Base-by-base conservation (phyloP, 2,888 invertebrate species). In the Cephalotes varians region DNA sequence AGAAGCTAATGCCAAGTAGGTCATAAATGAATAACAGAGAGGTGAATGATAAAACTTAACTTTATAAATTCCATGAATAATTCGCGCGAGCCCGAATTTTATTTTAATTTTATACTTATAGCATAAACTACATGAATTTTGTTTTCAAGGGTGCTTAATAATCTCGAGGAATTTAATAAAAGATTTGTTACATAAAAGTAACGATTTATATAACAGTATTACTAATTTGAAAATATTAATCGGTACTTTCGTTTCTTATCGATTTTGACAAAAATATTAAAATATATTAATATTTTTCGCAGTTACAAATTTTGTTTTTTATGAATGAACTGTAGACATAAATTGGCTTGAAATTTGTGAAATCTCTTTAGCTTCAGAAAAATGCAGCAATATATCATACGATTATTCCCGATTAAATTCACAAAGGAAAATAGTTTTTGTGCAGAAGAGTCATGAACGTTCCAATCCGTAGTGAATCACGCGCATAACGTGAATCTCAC, bases 51-150 rank as follows among this genome's bases (percentile, higher is more conserved):
- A 31, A 47, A 77, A 21, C 15, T 12, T 56, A 67, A 65, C 28
- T 54, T 77, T 67, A 21, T 67, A 77, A 67, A 67, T 67, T 28
- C 49, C 21, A 54, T 21, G 18, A 10, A 54, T 54, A 54, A 21
- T 25, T 76, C 18, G 18, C 54, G 15, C 54, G n/a, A 65, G 15
- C 1, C 31, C 15, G 67, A n/a, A n/a, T n/a, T n/a, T 40, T 31
- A 67, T 65, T n/a, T n/a, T 76, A 76, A 76, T 77, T 67, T 67
- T 77, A 67, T 77, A 65, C 51, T 76, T 67, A 10, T 51, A 65
- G 25, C 15, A 21, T 49, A 54, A 44, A 4, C 40, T 54, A 12
- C 54, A 40, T 31, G 54, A 77, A 67, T 77, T 67, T 51, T 54
- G 31, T 54, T 54, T 54, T 54, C 54, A n/a, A 40, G 67, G 18